Base-by-base conservation (phyloP, 2,888 invertebrate species). In the Spodoptera exigua region DNA sequence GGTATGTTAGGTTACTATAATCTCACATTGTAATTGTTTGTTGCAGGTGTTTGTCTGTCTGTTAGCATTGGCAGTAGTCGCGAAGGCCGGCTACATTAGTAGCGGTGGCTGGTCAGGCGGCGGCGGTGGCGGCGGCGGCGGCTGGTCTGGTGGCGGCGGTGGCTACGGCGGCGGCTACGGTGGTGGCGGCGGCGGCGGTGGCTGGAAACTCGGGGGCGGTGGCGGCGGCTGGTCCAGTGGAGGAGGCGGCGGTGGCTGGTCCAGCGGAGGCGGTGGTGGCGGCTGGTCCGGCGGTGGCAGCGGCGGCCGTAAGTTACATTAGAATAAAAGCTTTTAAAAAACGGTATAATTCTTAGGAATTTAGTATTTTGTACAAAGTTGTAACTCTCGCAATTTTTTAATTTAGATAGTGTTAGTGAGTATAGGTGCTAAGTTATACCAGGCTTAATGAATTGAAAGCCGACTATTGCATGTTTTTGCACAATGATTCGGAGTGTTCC, bases 41-140 rank as follows among this genome's bases (percentile, higher is more conserved):
- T 73, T 70, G 2, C 87, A 94, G 93, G 89, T 93, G 70, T 93
- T 94, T 85, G 88, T 93, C 55, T 94, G 93, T 79, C 80, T 94
- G 37, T 83, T 94, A 81, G 90, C 90, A 61, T 74, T 93, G 64
- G 89, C 89, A 65, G 92, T 87, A 58, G 89, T 80, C 68, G 87
- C 85, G 13, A 85, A 86, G 51, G 92, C 91, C 79, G 93, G 93
- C 12, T 89, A 82, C 64, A 88, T 91, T 56, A 81, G 71, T 60
- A 71, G 88, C 51, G 84, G 86, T 32, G 76, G 85, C 13, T 27
- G 27, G 27, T 27, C 27, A 27, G 27, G 27, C 27, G 27, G 27
- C 76, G 70, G 89, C 88, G 66, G 92, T 85, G 65, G 89, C 75
- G 70, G 87, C 83, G 16, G 86, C 85, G 54, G 93, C 90, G 72